Evolutionary conservation across 2,797 vertebrate species (phyloP), one percentile per base, ranked within the genome.

Genomic region (Phoebastria nigripes): DNA sequence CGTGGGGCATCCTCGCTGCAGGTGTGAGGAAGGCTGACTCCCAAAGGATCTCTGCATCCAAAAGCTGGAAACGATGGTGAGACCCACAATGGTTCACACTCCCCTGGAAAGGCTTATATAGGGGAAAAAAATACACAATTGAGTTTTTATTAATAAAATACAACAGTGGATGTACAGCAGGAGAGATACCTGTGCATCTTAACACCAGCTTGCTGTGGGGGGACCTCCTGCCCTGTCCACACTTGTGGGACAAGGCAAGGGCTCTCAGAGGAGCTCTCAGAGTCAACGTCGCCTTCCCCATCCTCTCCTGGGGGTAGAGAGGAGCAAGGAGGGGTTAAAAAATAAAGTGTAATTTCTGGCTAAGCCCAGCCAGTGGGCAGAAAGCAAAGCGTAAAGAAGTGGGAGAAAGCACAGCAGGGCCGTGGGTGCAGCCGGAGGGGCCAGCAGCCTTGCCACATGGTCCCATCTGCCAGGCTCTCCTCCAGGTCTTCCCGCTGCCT

Each of bases 1-100:
- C 1, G 0, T 10, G 61, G 18, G 6, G 2, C 29, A 47, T 15
- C 61, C 35, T 18, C 3, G 0, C 77, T 47, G 58, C 35, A n/a
- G 26, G 22, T 8, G 2, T 28, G 0, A 2, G 39, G 35, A 35
- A 28, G 8, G 41, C 12, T 93, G 74, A 21, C 6, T 67, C 29
- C 39, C 37, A 58, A 55, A 41, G 7, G 5, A 11, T 18, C 37
- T 61, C 39, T 63, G 24, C 18, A 56, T 31, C 46, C 5, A 5
- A 80, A 69, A 69, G 44, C 31, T 67, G 49, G 51, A 42, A 47
- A 28, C 1, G 0, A 12, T 41, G 5, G 1, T 10, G 28, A 54
- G 21, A 76, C 6, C 41, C 56, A 37, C 21, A 8, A 7, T 5
- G 20, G 19, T n/a, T 77, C 26, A 29, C 18, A 4, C 7, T 65